Evolutionary conservation across 1,140 invertebrate species (phyloP), one percentile per base, ranked within the genome.

Genomic region (Coelopa frigida): DNA sequence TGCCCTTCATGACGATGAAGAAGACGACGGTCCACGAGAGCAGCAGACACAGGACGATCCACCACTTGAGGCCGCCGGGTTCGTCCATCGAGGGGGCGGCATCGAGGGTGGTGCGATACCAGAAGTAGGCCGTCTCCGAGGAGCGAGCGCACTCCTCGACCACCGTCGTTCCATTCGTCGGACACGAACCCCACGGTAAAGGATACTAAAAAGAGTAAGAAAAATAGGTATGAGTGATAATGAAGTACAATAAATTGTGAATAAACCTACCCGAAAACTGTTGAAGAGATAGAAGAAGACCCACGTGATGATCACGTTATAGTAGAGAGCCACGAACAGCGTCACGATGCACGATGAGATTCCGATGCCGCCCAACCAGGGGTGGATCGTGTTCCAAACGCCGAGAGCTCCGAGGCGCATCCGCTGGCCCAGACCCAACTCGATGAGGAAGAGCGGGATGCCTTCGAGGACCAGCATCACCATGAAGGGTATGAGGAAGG

Each of bases 221-320:
- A 18, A 42, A 23, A 20, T 32, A 29, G 14, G 27, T 29, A 29
- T 29, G 14, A 14, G 27, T 29, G 8, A 29, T 10, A 29, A 29
- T 8, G 27, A 29, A 33, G n/a, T 14, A 33, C 17, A 33, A 14
- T 33, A 4, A 14, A 5, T 8, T 8, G n/a, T n/a, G 4, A 14
- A n/a, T n/a, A n/a, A 26, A 73, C 78, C 81, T 65, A 90, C 87
- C 75, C 79, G 76, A 68, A 91, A 83, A 61, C 87, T 90, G 56
- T 93, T 90, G 71, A 90, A 91, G 43, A 93, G 80, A 64, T 97
- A 98, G 69, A 85, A 98, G 72, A 98, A 86, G 52, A 94, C 95
- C 94, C 94, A 98, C 32, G 93, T 94, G 59, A 98, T 94, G 65
- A 98, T 97, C 52, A 97, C 91, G 62, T 98, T 98, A 75, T 98